Base-by-base conservation (phyloP, 1,140 invertebrate species). In the Aphelenchoides besseyi region DNA sequence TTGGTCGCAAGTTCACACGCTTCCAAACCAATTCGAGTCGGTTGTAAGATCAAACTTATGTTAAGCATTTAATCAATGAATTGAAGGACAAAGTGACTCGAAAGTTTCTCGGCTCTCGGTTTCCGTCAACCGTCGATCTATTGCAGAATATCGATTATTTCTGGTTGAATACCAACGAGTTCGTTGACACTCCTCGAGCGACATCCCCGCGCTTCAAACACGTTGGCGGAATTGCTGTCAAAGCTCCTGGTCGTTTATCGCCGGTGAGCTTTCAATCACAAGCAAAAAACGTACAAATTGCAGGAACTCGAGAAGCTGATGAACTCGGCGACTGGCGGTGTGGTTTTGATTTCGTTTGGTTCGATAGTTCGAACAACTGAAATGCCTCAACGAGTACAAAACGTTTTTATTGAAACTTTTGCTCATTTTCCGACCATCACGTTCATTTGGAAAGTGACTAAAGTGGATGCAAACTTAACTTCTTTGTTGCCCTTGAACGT, bases 141-240 rank as follows among this genome's bases (percentile, higher is more conserved):
- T 16, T 30, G n/a, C 30, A n/a, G n/a, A 36, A 30, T n/a, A 29
- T 61, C 18, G 59, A 18, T 26, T 61, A 29, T 2, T 18, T 18
- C 2, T 61, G n/a, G n/a, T 16, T 61, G 26, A 61, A 61, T 36
- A n/a, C 59, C 2, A n/a, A 18, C 59, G 26, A 61, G 28, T 61
- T 61, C 59, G n/a, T 61, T 2, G 30, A 61, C 28, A 18, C 30
- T n/a, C 59, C 59, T 36, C n/a, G 30, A 2, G 16, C 30, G n/a
- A n/a, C 33, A 0, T 18, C 59, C 59, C 16, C 59, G n/a, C 59
- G 30, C n/a, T 18, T 61, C 59, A 61, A 61, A 61, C 59, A 61
- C 30, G 59, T 61, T 28, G 59, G 59, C 30, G 59, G 59, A 36
- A 61, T 61, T 2, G 59, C n/a, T 16, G n/a, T 61, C 2, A 16